phyloP scores from a whole-genome alignment of 2,888 invertebrate species.

The Megastigmus dorsalis region DNA sequence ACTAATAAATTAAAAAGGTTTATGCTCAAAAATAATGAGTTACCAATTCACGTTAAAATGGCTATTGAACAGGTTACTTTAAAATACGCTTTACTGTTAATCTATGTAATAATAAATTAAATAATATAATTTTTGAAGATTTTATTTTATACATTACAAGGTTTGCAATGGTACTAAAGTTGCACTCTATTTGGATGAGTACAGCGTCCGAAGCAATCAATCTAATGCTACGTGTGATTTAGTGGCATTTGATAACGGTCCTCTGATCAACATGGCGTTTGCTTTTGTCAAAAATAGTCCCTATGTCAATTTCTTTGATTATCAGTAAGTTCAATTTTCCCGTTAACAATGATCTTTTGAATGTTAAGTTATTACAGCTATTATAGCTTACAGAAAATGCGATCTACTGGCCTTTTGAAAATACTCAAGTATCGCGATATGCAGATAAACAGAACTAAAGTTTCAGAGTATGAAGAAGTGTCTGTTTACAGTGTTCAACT shows the following conservation, averaged over 20 bases:
- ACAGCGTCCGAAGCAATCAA: background rate
- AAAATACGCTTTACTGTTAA: background rate
- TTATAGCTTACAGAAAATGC: conserved; percentile 25
- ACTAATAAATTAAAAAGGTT: background rate
- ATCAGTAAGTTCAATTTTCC: conserved; percentile 26
- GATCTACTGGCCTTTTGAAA: conserved; percentile 3
- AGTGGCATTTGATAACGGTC: background rate
- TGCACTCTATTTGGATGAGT: conserved; percentile 20
- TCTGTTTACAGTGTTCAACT: background rate
- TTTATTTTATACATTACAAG: background rate
- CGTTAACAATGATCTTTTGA: too few relatives aligned
- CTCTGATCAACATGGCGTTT: conserved; percentile 3
- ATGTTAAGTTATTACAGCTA: too few relatives aligned
- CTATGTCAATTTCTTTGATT: conserved; percentile 24
- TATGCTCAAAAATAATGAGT: background rate
- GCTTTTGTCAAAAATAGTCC: conserved; percentile 39
- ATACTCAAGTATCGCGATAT: background rate
- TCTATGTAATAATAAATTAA: background rate
- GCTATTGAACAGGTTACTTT: conserved; percentile 6
- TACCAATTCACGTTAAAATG: background rate
- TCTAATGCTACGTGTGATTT: conserved; percentile 10
- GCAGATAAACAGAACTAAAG: background rate
- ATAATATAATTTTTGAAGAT: background rate
- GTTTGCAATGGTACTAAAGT: conserved; percentile 2
- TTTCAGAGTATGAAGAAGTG: conserved; percentile 11